phyloP scores from a whole-genome alignment of 2,113 vertebrate species.

The Erythrocebus patas region DNA sequence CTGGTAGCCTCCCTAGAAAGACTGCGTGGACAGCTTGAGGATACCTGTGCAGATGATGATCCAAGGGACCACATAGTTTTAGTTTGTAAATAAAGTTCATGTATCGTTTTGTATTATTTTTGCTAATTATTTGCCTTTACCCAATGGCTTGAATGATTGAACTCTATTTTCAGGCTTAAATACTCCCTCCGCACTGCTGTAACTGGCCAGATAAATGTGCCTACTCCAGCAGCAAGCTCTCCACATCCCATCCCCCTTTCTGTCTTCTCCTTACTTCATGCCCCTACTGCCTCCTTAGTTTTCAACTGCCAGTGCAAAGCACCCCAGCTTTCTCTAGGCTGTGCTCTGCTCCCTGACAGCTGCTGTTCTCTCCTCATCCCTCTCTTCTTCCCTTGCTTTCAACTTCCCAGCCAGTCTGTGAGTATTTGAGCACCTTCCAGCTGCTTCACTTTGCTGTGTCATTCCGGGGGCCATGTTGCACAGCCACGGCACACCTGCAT shows the following conservation, averaged over 20 bases:
- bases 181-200: not conserved
- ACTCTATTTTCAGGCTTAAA: not conserved
- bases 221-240: not conserved
- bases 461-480: not conserved
- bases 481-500: too few species aligned
- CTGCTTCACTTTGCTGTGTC: not conserved
- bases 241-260: not conserved
- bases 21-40: not conserved
- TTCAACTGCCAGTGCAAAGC: not conserved
- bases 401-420: not conserved
- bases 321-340: not conserved
- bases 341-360: not conserved
- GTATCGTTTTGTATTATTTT: not conserved
- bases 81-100: not conserved
- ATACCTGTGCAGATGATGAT: not conserved
- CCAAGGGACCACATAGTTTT: not conserved
- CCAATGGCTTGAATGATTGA: not conserved
- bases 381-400: not conserved
- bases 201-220: not conserved
- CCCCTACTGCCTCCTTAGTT: not conserved
- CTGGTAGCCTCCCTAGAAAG: not conserved
- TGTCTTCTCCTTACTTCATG: not conserved
- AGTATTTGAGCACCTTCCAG: not conserved
- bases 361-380: not conserved
- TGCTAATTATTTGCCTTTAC: not conserved